These are phyloP conservation scores for Balaeniceps rex DNA, from an alignment of 2,113 vertebrate genomes.

Conservation along the genomic window DNA sequence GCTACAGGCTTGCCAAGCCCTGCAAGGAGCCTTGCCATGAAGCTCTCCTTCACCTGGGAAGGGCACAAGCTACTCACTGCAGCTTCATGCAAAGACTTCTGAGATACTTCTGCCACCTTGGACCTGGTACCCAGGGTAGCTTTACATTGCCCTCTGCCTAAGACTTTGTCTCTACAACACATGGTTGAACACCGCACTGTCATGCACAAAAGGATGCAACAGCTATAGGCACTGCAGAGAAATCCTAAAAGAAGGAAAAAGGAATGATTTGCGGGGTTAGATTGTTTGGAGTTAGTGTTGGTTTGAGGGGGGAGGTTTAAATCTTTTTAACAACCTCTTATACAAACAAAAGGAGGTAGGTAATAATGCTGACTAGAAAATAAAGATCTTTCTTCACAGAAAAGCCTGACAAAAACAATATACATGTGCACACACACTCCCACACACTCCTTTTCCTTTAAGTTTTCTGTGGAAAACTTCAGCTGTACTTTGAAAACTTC, in stretches of 20 bases:
- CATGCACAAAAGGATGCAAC: background rate
- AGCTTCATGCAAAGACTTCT: background rate
- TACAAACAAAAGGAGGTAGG: background rate
- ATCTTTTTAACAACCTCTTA: constrained; percentile 23
- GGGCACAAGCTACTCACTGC: background rate
- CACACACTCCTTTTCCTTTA: background rate
- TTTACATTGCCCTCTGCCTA: background rate
- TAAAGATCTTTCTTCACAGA: background rate
- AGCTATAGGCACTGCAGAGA: background rate
- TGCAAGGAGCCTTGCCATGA: background rate
- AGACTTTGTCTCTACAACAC: background rate
- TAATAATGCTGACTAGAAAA: background rate
- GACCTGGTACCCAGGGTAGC: background rate
- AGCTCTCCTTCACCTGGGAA: background rate
- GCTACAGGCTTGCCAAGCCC: background rate
- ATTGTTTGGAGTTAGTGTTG: background rate
- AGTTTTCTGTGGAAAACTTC: background rate
- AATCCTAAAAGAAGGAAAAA: background rate
- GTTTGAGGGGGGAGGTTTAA: background rate
- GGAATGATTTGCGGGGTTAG: background rate
- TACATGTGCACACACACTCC: background rate
- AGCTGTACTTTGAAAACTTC: background rate
- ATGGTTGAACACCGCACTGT: rapidly evolving
- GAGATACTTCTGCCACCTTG: background rate
- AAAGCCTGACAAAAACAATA: background rate